Evolutionary conservation across 2,113 vertebrate genomes (phyloP).

Genomic region (Tragelaphus imberbis): DNA sequence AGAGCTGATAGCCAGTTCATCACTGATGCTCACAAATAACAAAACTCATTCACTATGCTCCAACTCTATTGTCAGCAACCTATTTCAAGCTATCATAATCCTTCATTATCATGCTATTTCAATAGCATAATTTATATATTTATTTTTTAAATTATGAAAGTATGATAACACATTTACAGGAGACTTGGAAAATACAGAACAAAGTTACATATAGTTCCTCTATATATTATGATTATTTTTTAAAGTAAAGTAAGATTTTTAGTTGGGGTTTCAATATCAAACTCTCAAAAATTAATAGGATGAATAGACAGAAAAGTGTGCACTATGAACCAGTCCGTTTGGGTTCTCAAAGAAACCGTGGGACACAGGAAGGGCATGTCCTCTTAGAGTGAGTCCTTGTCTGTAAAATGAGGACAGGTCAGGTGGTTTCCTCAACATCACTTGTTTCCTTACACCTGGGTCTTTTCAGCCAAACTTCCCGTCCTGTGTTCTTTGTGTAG

Average conservation of each 20-base stretch:
- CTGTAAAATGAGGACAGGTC: neutral
- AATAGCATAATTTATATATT: neutral
- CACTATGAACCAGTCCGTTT: neutral
- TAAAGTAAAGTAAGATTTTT: neutral
- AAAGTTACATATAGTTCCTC: neutral
- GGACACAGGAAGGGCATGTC: neutral
- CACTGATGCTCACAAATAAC: neutral
- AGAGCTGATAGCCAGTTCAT: neutral
- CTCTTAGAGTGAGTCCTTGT: neutral
- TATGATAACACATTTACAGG: neutral
- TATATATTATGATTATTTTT: neutral
- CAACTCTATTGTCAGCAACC: neutral
- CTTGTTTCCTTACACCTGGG: neutral
- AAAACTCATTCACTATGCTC: slow-evolving; percentile 11
- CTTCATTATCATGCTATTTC: neutral
- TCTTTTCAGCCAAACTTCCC: neutral
- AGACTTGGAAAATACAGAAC: neutral
- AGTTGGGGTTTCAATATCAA: neutral
- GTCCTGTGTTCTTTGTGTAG: neutral
- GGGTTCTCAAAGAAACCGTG: neutral
- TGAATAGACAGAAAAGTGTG: neutral
- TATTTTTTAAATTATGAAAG: neutral
- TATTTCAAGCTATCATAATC: neutral
- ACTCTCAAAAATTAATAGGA: neutral
- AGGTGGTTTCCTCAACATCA: neutral